These are phyloP conservation scores for Athene noctua DNA, from an alignment of 2,113 vertebrate genomes.

Conservation along the genomic window DNA sequence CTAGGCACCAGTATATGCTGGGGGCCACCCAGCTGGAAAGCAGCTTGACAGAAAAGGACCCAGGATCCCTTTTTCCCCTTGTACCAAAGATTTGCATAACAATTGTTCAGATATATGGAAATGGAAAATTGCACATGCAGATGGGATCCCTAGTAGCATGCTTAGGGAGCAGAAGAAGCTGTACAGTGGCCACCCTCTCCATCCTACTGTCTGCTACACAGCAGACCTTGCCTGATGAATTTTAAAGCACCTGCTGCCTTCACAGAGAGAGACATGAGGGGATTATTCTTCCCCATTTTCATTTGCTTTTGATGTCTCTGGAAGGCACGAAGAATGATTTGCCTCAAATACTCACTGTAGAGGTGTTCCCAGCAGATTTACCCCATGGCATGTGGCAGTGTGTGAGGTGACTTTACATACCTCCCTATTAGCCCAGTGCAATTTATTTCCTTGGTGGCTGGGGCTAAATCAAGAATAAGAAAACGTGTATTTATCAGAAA, in stretches of 20 bases:
- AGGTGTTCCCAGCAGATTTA: neutral
- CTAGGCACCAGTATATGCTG: neutral
- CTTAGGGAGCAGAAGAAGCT: neutral
- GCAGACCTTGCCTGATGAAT: neutral
- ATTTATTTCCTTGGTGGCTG: neutral
- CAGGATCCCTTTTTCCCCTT: neutral
- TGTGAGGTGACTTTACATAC: neutral
- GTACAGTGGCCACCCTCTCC: neutral
- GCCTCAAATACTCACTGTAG: neutral
- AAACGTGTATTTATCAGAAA: accelerated
- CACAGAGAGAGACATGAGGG: neutral
- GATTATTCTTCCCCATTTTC: neutral
- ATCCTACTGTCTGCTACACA: neutral
- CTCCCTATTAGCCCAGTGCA: neutral
- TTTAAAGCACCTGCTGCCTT: neutral
- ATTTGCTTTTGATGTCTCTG: neutral
- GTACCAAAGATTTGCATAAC: neutral
- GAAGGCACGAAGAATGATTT: neutral
- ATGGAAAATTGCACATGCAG: neutral
- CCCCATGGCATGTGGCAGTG: neutral
- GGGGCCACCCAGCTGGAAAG: neutral
- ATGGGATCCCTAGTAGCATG: neutral
- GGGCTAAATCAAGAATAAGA: neutral
- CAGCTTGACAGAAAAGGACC: neutral
- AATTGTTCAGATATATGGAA: neutral